Base-by-base conservation (phyloP, 2,888 invertebrate genomes). In the Drosophila mettleri region DNA sequence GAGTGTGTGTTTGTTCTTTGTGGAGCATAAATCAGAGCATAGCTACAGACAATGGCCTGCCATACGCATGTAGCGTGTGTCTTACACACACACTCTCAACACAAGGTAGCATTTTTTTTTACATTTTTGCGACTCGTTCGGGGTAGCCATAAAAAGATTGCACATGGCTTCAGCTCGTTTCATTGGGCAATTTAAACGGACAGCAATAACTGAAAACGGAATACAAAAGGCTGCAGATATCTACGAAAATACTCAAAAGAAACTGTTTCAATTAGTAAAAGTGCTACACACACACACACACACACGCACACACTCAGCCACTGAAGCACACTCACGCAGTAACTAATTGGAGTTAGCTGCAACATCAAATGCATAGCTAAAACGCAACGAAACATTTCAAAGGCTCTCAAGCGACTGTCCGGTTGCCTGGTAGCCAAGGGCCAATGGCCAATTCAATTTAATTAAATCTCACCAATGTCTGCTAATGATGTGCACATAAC, bases 1-100 rank as follows among this genome's bases (percentile, higher is more conserved):
- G 49, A 12, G 49, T 24, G n/a, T 22, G 6, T 48, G 18, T 63
- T 41, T 68, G 48, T 64, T 60, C 49, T 64, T 54, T 74, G 49
- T 55, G 62, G 38, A 38, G 41, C 78, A 80, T 84, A 86, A 88
- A 87, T 84, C 89, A 88, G 68, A 74, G 63, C 68, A 61, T 69
- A 39, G 59, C 59, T 41, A 67, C 86, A 84, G 87, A 88, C 87
- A 88, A 86, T 88, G 80, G 84, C 60, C 69, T 59, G 66, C 64
- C 82, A 87, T 78, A 67, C 58, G 53, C 54, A 54, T 57, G 60
- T 52, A 38, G 18, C 39, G 39, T 58, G 20, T 61, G 27, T 46
- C 18, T 12, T 8, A 8, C 0, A 3, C 8, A 31, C 8, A 46
- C 18, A 31, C 29, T 29, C 14, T 48, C 31, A 39, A 14, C 59